Base-by-base conservation (phyloP, 2,797 vertebrate species). In the Carduelis carduelis region DNA sequence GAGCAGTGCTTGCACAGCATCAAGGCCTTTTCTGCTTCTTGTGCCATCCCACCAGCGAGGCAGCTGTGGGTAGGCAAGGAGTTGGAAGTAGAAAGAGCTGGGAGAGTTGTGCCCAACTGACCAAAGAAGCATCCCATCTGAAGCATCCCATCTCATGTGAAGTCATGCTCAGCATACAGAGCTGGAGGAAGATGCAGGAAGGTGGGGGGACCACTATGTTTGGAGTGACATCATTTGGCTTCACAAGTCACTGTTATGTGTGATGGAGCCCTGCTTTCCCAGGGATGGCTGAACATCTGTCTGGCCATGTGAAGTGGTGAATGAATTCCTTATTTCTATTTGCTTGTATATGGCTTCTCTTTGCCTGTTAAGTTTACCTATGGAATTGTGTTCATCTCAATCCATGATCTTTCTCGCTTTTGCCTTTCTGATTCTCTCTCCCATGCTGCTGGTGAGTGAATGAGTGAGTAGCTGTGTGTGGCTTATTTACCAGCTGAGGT, bases 51-150 rank as follows among this genome's bases (percentile, higher is more conserved):
- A 55, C 32, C 28, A 39, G 24, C 0, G 1, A 60, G 39, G 30
- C 21, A 59, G 20, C 14, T 59, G 30, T 39, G 24, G 10, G 26
- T 35, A 34, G 23, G 21, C 49, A 70, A 35, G 32, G 43, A 22
- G 13, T 2, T 49, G 35, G 21, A 70, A 35, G 12, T 0, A 2
- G 24, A 41, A 30, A 41, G 24, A 41, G 6, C 14, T 0, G 0
- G 34, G 17, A 30, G 11, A 55, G 26, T 15, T 41, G 32, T 26
- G 14, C 14, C 24, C 24, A 53, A 1, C 24, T 55, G 24, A 41
- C 24, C 34, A 32, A 30, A 41, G 14, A 19, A 26, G 5, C 26
- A 15, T 27, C 26, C 41, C 47, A 15, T 35, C 14, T 11, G 14
- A 19, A 26, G 5, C 26, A 15, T 27, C 26, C 41, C 47, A 15